Evolutionary conservation across 2,888 invertebrate species (phyloP), one percentile per base, ranked within the genome.

Genomic region (Hylaea fasciaria): DNA sequence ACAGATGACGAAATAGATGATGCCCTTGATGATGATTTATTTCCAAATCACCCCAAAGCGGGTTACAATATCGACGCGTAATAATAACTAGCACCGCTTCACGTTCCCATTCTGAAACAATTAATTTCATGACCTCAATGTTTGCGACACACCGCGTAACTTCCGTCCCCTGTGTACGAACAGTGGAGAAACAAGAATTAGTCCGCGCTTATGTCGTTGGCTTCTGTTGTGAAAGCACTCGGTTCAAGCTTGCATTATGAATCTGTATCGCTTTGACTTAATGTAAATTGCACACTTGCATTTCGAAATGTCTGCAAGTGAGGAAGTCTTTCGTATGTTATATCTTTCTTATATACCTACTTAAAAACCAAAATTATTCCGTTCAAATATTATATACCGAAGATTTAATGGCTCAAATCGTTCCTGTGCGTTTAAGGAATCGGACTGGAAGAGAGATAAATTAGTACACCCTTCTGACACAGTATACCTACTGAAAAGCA

Each of bases 381-480:
- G 70, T 75, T 79, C 72, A 78, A 82, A 79, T 82, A 79, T n/a
- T n/a, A n/a, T 80, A 79, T 81, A 77, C 75, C 80, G 78, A 74
- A 76, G 79, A 82, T 77, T 85, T 84, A 89, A 89, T 89, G 89
- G 87, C 66, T 73, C 80, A 85, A 70, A 83, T 89, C 88, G 89
- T 87, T 88, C 83, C 75, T 73, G 73, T 80, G 78, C 80, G 83
- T 80, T 84, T 77, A 80, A 85, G 77, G 77, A 85, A 85, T 83
- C 83, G 81, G 78, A 83, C 82, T 85, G 87, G 88, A 89, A 89
- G 74, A 66, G 73, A 81, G 89, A 88, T 87, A 87, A 87, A 85
- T 88, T 87, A 82, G 77, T 58, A 74, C 65, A 68, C 72, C 68
- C 73, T 69, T 45, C 57, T 44, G 49, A 41, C 14, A n/a, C 51